Conservation (phyloP, 1,140 invertebrate species). For the Drosophila suzukii region DNA sequence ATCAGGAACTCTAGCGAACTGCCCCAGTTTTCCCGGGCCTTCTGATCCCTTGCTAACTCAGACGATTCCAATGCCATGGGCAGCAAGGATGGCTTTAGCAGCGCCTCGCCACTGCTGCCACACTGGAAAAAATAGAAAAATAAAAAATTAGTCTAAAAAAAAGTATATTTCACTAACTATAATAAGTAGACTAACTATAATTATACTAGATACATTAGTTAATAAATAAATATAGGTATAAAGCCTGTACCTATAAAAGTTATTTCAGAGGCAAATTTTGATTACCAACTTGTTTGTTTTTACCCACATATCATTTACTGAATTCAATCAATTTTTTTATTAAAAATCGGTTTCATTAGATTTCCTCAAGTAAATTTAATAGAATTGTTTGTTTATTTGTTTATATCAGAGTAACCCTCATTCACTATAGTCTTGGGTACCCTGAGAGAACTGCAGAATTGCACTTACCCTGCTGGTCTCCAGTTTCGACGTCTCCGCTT, state of each 20-base stretch:
- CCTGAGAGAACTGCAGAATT: no score
- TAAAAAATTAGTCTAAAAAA: no score
- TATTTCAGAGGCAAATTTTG: no score
- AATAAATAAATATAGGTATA: no score
- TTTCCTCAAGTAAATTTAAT: no score
- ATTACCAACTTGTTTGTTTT: no score
- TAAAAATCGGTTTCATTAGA: no score
- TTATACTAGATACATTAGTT: no score
- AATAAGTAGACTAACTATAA: no score
- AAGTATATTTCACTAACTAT: neutral
- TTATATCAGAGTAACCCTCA: neutral
- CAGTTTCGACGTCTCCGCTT: slow-evolving; percentile 32
- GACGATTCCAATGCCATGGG: slow-evolving; percentile 32
- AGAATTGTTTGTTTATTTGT: no score
- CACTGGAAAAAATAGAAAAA: slow-evolving; percentile 3
- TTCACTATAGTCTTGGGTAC: neutral
- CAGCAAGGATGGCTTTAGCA: slow-evolving; percentile 19
- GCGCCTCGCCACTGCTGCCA: slow-evolving; percentile 25
- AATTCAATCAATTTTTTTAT: no score
- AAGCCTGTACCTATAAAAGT: no score
- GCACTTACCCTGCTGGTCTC: slow-evolving; percentile 33
- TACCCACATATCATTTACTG: neutral
- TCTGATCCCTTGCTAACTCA: slow-evolving; percentile 14
- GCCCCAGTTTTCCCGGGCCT: slow-evolving; percentile 90
- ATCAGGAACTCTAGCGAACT: slow-evolving; percentile 94